Evolutionary conservation across 2,797 vertebrate species (phyloP).

Genomic region (Telmatherina bonti): DNA sequence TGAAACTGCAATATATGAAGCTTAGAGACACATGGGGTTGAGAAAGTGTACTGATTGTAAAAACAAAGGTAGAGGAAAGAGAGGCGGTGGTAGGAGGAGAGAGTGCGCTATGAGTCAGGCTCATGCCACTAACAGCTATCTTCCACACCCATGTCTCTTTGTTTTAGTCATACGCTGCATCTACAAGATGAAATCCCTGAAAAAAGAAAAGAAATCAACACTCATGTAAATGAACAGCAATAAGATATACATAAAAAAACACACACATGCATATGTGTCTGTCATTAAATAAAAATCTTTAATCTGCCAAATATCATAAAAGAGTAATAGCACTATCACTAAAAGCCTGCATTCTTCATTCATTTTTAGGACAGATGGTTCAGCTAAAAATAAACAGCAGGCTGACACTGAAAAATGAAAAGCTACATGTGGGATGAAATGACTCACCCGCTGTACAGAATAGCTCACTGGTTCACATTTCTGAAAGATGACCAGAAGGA

Average conservation of each 20-base stretch:
- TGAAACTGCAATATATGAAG: conserved; percentile 6
- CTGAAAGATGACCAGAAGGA: conserved; percentile 27
- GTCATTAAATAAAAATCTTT: conserved; percentile 3
- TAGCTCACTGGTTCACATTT: conserved; percentile 45
- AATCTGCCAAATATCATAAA: conserved; percentile 20
- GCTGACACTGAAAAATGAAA: conserved; percentile 57
- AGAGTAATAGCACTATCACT: conserved; percentile 17
- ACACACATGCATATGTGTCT: conserved; percentile 6
- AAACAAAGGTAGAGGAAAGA: conserved; percentile 48
- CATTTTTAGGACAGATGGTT: conserved; percentile 63
- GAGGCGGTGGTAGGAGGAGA: conserved; percentile 56
- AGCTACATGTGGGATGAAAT: conserved; percentile 72
- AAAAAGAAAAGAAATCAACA: background rate
- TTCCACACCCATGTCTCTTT: conserved; percentile 69
- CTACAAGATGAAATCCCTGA: conserved; percentile 47
- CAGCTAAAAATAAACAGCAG: conserved; percentile 67
- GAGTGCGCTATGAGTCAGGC: conserved; percentile 64
- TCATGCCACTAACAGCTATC: conserved; percentile 51
- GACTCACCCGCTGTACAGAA: conserved; percentile 60
- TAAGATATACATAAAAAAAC: background rate
- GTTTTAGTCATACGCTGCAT: conserved; percentile 57
- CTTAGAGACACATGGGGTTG: conserved; percentile 7
- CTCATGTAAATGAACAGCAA: conserved; percentile 7
- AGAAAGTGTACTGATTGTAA: conserved; percentile 32
- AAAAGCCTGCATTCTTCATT: conserved; percentile 36